phyloP scores from a whole-genome alignment of 64 coral and sea anemone species.

The Dendrophyllia cribrosa region DNA sequence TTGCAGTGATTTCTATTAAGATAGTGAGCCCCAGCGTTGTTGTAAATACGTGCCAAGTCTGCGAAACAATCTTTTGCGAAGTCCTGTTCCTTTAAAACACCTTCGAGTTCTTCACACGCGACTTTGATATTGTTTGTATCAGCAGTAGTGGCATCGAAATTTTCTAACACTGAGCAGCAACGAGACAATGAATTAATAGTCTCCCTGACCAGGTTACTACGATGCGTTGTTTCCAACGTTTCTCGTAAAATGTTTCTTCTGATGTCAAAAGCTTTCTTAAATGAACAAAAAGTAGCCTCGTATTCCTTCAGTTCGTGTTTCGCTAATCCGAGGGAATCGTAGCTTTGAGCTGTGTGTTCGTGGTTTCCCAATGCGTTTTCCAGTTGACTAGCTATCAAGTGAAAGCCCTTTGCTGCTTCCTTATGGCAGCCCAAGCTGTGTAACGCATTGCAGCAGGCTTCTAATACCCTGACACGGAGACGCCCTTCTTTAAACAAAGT shows the following conservation, averaged over 20 bases:
- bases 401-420: constrained; percentile 6
- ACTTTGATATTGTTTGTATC: background rate
- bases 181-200: background rate
- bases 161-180: background rate
- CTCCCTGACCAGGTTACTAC: background rate
- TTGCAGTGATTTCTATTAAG: background rate
- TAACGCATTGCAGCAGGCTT: background rate
- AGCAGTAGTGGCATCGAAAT: background rate
- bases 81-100: background rate
- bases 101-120: background rate
- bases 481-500: background rate
- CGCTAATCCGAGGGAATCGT: background rate
- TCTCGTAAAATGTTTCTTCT: background rate
- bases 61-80: background rate
- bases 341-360: background rate
- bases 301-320: background rate
- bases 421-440: background rate
- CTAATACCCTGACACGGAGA: background rate
- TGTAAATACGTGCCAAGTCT: background rate
- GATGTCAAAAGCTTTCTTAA: background rate
- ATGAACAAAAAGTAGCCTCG: background rate
- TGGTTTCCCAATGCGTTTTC: background rate
- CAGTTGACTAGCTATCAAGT: background rate
- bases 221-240: background rate
- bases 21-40: background rate